Evolutionary conservation across 2,797 vertebrate genomes (phyloP).

Genomic region (Varecia variegata): DNA sequence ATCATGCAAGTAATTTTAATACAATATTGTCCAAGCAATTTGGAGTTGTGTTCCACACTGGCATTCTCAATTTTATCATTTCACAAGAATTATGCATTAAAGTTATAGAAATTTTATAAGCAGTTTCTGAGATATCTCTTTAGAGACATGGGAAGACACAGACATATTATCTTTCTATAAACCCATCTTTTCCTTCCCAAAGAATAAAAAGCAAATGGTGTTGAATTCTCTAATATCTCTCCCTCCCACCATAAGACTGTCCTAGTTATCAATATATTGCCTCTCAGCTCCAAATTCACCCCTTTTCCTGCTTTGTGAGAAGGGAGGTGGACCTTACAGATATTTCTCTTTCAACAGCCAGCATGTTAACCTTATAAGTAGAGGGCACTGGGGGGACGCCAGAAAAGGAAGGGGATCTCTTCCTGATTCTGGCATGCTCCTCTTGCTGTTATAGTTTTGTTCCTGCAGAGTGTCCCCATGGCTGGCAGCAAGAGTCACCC

Average conservation of each 20-base stretch:
- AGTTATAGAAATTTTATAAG: background rate
- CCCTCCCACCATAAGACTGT: background rate
- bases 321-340: background rate
- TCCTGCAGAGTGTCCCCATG: background rate
- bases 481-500: background rate
- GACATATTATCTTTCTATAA: background rate
- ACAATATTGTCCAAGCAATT: background rate
- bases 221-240: background rate
- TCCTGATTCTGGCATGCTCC: background rate
- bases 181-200: background rate
- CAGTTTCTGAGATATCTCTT: background rate
- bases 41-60: background rate
- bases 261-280: background rate
- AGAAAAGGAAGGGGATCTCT: background rate
- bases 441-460: background rate
- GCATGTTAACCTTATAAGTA: background rate
- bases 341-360: background rate
- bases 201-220: background rate
- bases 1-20: background rate
- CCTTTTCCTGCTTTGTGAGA: background rate
- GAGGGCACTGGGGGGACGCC: background rate
- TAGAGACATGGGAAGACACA: background rate
- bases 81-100: background rate
- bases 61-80: conserved; percentile 17
- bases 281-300: background rate